Evolutionary conservation across 2,113 vertebrate species (phyloP), one percentile per base, ranked within the genome.

Genomic region (Rostratula benghalensis): DNA sequence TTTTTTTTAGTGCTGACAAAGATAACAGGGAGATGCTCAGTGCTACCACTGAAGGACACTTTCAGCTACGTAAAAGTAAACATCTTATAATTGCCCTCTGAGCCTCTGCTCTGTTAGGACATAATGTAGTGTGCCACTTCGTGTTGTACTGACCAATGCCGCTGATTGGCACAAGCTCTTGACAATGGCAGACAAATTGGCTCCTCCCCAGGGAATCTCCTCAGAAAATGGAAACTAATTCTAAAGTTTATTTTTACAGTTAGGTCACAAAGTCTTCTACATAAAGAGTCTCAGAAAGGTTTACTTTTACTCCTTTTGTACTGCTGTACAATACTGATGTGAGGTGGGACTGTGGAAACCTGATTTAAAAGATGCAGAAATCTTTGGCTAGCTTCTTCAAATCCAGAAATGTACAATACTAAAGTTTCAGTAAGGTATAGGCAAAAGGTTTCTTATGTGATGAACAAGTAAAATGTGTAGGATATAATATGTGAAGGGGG

Each of bases 1-100:
- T 83, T 64, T 83, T 59, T 95, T 95, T 94, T 93, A 87, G 56
- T 84, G 61, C 28, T 75, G 80, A 86, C 37, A 91, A 90, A 73
- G 54, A 45, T 59, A 69, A 64, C 59, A 82, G 33, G 30, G 18
- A 84, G 21, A 63, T 90, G 22, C 27, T 93, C 56, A 53, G 20
- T 31, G 37, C 87, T 93, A 74, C 46, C 28, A 73, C 2, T 7
- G 60, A 86, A 61, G 28, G 87, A 93, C 73, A 25, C 6, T 86
- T 76, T 25, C 54, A 56, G 48, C 24, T 56, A 59, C 77, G 65
- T 71, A 71, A 95, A 87, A 83, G 6, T 68, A 96, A 96, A 93
- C n/a, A n/a, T n/a, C n/a, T n/a, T n/a, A n/a, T n/a, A n/a, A n/a
- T n/a, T n/a, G n/a, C n/a, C n/a, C n/a, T n/a, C n/a, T n/a, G n/a